A percentile compares a stretch with the other conserved stretches of the same genome.
Evolutionary conservation across 2,888 invertebrate genomes (phyloP).

Genomic region (Papilio protenor): DNA sequence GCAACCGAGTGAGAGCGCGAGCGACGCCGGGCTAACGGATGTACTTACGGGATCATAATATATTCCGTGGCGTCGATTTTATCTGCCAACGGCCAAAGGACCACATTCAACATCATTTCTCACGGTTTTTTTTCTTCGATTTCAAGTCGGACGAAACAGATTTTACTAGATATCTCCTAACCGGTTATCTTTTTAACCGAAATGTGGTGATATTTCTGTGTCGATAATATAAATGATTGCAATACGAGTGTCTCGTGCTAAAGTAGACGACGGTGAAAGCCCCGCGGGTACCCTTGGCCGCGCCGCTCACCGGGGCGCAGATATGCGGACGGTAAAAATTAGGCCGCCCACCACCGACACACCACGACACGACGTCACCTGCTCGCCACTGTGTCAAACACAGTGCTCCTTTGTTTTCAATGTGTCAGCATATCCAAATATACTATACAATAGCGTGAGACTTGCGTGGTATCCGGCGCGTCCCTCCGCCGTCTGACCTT

Average conservation of each 20-base stretch:
- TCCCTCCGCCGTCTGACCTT: neutral
- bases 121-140: neutral
- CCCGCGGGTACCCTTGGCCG: slow-evolving; percentile 26
- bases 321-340: neutral
- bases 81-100: neutral
- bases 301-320: neutral
- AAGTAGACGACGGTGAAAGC: slow-evolving; percentile 23
- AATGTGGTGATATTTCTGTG: neutral
- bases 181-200: slow-evolving; percentile 1
- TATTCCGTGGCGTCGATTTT: slow-evolving; percentile 16
- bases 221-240: neutral
- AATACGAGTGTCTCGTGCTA: neutral
- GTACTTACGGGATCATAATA: slow-evolving; percentile 15
- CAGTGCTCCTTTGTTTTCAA: neutral
- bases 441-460: neutral
- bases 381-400: neutral
- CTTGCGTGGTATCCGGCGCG: neutral
- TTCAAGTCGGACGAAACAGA: slow-evolving; percentile 1
- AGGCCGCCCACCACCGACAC: neutral
- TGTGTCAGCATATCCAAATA: neutral
- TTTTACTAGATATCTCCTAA: neutral
- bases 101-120: slow-evolving; percentile 8
- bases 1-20: neutral
- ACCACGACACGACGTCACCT: neutral
- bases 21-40: slow-evolving; percentile 10